These are phyloP conservation scores for Gymnothorax javanicus DNA, from an alignment of 2,797 vertebrate genomes.

Conservation along the genomic window DNA sequence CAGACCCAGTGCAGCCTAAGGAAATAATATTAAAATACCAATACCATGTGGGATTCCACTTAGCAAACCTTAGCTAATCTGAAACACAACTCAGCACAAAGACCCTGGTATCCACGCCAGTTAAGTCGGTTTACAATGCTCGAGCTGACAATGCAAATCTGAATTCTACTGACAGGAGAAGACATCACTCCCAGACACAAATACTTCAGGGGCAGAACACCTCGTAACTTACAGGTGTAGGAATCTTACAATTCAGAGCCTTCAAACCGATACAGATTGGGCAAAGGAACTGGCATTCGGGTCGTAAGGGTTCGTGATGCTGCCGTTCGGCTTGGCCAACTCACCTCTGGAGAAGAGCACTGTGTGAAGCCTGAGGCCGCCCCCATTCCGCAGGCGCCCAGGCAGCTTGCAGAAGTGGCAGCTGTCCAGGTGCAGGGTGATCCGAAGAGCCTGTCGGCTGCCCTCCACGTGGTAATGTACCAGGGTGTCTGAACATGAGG, in stretches of 20 bases:
- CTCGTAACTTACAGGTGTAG: background rate
- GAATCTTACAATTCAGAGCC: background rate
- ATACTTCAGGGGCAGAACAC: background rate
- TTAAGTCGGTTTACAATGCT: background rate
- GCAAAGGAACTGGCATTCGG: background rate
- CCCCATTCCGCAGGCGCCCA: constrained; percentile 88
- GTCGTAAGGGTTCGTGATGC: background rate
- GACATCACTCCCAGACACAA: background rate
- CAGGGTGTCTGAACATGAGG: constrained; percentile 76
- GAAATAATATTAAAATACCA: background rate
- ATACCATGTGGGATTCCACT: background rate
- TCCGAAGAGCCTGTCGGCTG: constrained; percentile 88
- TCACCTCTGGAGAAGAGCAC: constrained; percentile 92
- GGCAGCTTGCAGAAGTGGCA: constrained; percentile 95
- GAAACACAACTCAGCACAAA: background rate
- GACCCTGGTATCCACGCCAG: background rate
- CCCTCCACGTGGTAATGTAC: constrained; percentile 94
- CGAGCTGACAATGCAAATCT: background rate
- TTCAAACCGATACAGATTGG: background rate
- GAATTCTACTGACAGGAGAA: background rate
- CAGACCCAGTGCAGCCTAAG: background rate
- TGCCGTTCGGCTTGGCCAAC: constrained; percentile 27
- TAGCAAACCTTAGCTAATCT: background rate
- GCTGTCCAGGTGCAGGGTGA: constrained; percentile 89
- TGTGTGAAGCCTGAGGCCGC: constrained; percentile 88